Conservation (phyloP, 2,888 invertebrate species). For the Pammene aurita region DNA sequence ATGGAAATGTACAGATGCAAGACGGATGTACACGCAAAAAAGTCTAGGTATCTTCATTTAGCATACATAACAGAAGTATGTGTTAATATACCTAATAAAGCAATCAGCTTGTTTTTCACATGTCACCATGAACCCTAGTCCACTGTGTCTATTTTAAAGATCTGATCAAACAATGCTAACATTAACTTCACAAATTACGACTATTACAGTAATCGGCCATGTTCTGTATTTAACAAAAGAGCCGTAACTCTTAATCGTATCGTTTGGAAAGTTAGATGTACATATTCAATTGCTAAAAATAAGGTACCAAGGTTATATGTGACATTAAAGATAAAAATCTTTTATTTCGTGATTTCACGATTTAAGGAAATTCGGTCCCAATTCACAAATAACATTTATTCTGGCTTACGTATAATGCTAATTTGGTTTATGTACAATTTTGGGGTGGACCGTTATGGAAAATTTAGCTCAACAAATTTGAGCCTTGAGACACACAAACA, state of each 20-base stretch:
- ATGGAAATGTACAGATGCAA: too few relatives aligned
- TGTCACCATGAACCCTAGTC: not conserved
- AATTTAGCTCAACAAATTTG: slow-evolving; percentile 33
- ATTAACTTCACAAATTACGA: slow-evolving; percentile 21
- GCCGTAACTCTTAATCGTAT: slow-evolving; percentile 36
- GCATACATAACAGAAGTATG: not conserved
- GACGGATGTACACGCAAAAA: not conserved
- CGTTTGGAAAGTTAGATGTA: slow-evolving; percentile 35
- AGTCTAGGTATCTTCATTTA: not conserved
- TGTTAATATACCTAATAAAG: not conserved
- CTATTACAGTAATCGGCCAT: slow-evolving; percentile 28
- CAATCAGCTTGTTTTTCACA: slow-evolving; percentile 4
- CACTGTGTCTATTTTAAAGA: slow-evolving; percentile 18
- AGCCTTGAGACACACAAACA: slow-evolving; percentile 24
- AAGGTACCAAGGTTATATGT: slow-evolving; percentile 57
- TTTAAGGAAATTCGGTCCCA: slow-evolving; percentile 63
- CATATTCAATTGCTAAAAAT: slow-evolving; percentile 36
- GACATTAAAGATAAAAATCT: slow-evolving; percentile 52
- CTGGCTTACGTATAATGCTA: slow-evolving; percentile 62
- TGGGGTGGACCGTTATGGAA: slow-evolving; percentile 59
- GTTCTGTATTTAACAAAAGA: slow-evolving; percentile 29
- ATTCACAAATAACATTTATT: slow-evolving; percentile 55
- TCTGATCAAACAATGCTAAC: slow-evolving; percentile 8
- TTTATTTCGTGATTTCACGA: slow-evolving; percentile 64
- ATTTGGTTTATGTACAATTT: slow-evolving; percentile 61